Base-by-base conservation (phyloP, 2,888 invertebrate species). In the Priocnemis perturbator region DNA sequence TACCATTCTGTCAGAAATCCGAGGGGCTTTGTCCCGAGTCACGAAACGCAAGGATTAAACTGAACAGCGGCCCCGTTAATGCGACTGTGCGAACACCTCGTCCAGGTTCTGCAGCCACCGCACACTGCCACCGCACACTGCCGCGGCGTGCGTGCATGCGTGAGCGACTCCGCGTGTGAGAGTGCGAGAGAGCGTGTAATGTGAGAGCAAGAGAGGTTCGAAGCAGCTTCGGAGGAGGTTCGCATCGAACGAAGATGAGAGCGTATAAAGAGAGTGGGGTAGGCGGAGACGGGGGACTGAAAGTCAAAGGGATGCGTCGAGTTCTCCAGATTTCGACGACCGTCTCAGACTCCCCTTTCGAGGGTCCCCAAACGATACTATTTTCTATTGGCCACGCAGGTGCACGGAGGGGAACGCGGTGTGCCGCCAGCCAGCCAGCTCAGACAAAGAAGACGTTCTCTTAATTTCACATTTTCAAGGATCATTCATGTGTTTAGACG, bases 41-140 rank as follows among this genome's bases (percentile, higher is more conserved):
- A 88, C 88, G 88, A 87, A 88, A 87, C 85, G 86, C 83, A 84
- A 86, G 87, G 87, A 88, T 88, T 88, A 88, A 86, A 85, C 84
- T 74, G 79, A 83, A 85, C 82, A 83, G 80, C 83, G 84, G 74
- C 72, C 64, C 79, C 78, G 85, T 85, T 86, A 85, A 85, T 84
- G 82, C 82, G 76, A 75, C 78, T 82, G 79, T 85, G 78, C 76
- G 83, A 78, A 81, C 77, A 74, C 70, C 65, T 67, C 72, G 56
- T 23, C 71, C 67, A 60, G 37, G 37, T 37, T 37, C 37, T 37
- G 37, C 50, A 17, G n/a, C 50, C 50, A 14, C 5, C 50, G 50
- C 37, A 37, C 37, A 37, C 11, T 11, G 14, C 37, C 37, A 11
- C 37, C 37, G 11, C 26, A 2, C 5, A 26, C 37, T 37, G 37